Percentiles rank a stretch among this genome's conserved stretches.
phyloP scores from a whole-genome alignment of 2,888 invertebrate species.

The Saturnia pavonia region DNA sequence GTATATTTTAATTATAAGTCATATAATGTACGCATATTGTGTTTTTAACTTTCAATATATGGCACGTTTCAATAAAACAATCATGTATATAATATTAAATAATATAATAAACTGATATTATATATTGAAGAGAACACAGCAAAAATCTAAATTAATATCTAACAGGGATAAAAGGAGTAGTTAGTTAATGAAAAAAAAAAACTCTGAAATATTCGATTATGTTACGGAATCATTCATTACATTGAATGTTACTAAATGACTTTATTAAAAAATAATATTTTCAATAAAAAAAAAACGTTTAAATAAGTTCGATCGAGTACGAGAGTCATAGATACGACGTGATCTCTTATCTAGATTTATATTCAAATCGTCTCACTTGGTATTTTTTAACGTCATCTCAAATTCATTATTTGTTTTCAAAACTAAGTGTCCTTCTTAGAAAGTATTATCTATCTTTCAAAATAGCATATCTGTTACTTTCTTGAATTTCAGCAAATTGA shows the following conservation, averaged over 20 bases:
- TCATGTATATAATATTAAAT: background rate
- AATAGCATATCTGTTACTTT: background rate
- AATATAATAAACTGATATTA: background rate
- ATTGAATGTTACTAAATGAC: background rate
- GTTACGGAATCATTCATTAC: background rate
- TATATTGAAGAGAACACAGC: background rate
- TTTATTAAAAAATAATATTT: too few relatives aligned
- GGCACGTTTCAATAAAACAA: background rate
- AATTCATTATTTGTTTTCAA: background rate
- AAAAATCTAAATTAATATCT: background rate
- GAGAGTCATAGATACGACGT: too few relatives aligned
- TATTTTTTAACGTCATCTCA: background rate
- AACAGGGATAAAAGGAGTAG: slow-evolving; percentile 6
- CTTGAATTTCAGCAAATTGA: slow-evolving; percentile 6
- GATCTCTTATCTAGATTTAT: background rate
- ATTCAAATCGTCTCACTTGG: background rate
- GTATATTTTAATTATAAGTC: background rate
- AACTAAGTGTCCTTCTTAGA: slow-evolving; percentile 14
- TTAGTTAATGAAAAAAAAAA: slow-evolving; percentile 3
- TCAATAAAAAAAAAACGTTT: background rate
- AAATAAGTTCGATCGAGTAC: background rate
- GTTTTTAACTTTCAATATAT: background rate
- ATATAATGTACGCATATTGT: background rate
- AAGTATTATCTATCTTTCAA: slow-evolving; percentile 1
- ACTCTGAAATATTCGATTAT: background rate